Base-by-base conservation (phyloP, 2,888 invertebrate genomes). In the Agriopis marginaria region DNA sequence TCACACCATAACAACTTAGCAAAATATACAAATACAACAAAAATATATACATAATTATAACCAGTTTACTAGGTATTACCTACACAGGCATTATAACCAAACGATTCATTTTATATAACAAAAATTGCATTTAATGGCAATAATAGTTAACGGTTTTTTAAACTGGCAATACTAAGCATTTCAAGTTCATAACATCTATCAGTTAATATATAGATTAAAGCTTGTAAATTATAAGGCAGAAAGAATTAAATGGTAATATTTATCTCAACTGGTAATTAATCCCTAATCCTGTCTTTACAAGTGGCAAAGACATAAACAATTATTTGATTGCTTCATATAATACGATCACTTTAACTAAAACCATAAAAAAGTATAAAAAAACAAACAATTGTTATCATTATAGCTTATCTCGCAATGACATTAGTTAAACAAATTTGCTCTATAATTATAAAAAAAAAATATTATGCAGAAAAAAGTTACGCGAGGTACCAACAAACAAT, bases 1-100 rank as follows among this genome's bases (percentile, higher is more conserved):
- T 59, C 17, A 58, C 39, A 65, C 53, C 51, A 50, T 59, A 63
- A 65, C 8, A 61, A 71, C 59, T 69, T 75, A 77, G 65, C 75
- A 78, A 79, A 78, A 83, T 79, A 79, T 82, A 81, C 78, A 79
- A 77, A 77, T 75, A 66, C 53, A 68, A 63, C 62, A 68, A 70
- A 72, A 71, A 55, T 56, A 59, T 61, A 68, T 67, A 72, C 14
- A 56, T n/a, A n/a, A 32, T 56, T 17, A 56, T 42, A 56, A 56
- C 42, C 42, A 56, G 10, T 54, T 42, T 17, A 55, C 14, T 7
- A 42, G 10, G 32, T 6, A 10, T 56, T 17, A 32, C 32, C 3
- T 32, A 32, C 10, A 14, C 5, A 40, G 8, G 3, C 40, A 40
- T 6, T 7, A 6, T 40, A 7, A 40, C 6, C 40, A 40, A 40